Evolutionary conservation across 2,888 invertebrate genomes (phyloP).

Genomic region (Eurytoma adleriae): DNA sequence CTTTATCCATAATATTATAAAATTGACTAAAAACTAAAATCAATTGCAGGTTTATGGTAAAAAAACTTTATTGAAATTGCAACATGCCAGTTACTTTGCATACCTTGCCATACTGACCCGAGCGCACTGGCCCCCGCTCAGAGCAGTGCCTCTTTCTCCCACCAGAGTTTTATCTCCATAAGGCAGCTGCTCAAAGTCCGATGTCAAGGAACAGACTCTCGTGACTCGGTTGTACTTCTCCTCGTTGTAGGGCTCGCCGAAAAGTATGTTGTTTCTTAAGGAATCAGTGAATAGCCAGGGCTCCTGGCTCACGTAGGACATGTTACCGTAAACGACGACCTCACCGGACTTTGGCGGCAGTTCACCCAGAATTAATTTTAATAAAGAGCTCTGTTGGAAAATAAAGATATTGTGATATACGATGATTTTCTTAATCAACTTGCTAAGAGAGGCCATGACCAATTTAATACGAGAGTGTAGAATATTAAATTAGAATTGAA

Average conservation of each 20-base stretch:
- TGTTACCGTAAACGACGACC: conserved; percentile 80
- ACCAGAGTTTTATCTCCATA: conserved; percentile 84
- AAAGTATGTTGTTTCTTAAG: conserved; percentile 89
- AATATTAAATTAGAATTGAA: too few species aligned
- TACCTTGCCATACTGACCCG: conserved; percentile 85
- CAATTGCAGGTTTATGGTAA: background rate
- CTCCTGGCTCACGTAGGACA: conserved; percentile 90
- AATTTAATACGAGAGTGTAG: too few species aligned
- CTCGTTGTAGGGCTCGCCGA: conserved; percentile 83
- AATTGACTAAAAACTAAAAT: background rate
- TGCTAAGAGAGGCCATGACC: too few species aligned
- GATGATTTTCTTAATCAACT: too few species aligned
- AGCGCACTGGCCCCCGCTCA: conserved; percentile 86
- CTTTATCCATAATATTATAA: too few species aligned
- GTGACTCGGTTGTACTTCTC: conserved; percentile 78
- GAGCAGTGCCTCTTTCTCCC: conserved; percentile 84
- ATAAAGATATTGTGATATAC: background rate
- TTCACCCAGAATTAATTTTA: conserved; percentile 85
- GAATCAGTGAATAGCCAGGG: conserved; percentile 89
- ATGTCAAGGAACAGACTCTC: conserved; percentile 72
- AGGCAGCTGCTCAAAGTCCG: conserved; percentile 80
- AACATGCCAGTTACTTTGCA: background rate
- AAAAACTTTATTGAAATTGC: background rate
- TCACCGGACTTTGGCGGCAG: conserved; percentile 80
- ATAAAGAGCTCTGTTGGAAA: conserved; percentile 78